Percentiles rank a stretch among this genome's conserved stretches.
These are phyloP conservation scores for Poecilia velifera DNA, from an alignment of 2,797 vertebrate species.

Conservation along the genomic window DNA sequence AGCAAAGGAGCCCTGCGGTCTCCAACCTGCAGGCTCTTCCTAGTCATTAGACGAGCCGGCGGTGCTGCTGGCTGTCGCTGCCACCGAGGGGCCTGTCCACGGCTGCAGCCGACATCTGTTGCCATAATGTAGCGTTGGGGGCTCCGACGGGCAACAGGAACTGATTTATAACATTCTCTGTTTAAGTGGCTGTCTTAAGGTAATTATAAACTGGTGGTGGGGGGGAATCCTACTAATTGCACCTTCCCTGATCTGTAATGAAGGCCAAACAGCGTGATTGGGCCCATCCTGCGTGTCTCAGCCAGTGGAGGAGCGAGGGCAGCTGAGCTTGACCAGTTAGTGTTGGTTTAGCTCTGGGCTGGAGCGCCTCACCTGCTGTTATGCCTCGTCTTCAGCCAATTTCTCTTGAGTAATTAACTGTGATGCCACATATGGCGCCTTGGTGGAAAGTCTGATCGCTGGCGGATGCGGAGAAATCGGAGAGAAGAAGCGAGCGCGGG, in stretches of 20 bases:
- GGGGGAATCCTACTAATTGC: slow-evolving; percentile 73
- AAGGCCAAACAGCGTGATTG: slow-evolving; percentile 72
- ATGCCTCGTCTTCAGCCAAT: slow-evolving; percentile 66
- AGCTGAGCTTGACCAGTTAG: slow-evolving; percentile 74
- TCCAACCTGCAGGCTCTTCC: slow-evolving; percentile 59
- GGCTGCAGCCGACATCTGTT: slow-evolving; percentile 74
- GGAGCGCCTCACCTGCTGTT: slow-evolving; percentile 75
- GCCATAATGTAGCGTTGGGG: slow-evolving; percentile 61
- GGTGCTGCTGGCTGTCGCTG: slow-evolving; percentile 51
- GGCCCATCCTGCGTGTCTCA: slow-evolving; percentile 54
- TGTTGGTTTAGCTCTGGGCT: slow-evolving; percentile 77
- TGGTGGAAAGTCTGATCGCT: slow-evolving; percentile 52
- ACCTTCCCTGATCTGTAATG: slow-evolving; percentile 80
- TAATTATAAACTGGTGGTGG: slow-evolving; percentile 73
- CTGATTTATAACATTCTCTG: slow-evolving; percentile 69
- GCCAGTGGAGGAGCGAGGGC: slow-evolving; percentile 56
- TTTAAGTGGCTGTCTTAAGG: slow-evolving; percentile 82
- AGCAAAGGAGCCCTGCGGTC: slow-evolving; percentile 32
- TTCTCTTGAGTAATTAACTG: slow-evolving; percentile 76
- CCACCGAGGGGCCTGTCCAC: slow-evolving; percentile 56
- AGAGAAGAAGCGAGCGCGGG: slow-evolving; percentile 13
- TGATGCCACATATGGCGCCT: slow-evolving; percentile 72
- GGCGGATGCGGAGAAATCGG: slow-evolving; percentile 44
- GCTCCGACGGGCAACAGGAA: slow-evolving; percentile 62
- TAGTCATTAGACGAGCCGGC: slow-evolving; percentile 68